Percentiles rank a stretch among this genome's conserved stretches.
phyloP scores from a whole-genome alignment of 2,888 invertebrate genomes.

The Microctonus hyperodae region DNA sequence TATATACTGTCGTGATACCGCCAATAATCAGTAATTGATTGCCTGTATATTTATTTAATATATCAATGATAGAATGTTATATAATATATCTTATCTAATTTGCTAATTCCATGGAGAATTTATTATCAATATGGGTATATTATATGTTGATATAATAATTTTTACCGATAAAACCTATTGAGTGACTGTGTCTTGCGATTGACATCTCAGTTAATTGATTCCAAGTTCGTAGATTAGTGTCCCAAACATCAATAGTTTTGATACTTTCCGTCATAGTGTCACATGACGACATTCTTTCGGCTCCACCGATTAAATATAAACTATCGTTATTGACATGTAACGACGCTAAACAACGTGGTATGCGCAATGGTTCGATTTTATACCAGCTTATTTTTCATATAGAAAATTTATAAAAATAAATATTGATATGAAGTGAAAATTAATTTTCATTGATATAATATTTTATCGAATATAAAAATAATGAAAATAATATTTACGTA shows the following conservation, averaged over 20 bases:
- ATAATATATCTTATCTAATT: neutral
- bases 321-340: slow-evolving; percentile 62
- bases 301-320: slow-evolving; percentile 74
- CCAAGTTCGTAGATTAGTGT: slow-evolving; percentile 68
- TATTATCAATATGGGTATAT: neutral
- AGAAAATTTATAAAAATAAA: too few species aligned
- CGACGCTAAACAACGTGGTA: slow-evolving; percentile 55
- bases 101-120: neutral
- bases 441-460: neutral
- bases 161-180: slow-evolving; percentile 70
- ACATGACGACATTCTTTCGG: slow-evolving; percentile 62
- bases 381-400: slow-evolving; percentile 49
- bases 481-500: slow-evolving; percentile 62
- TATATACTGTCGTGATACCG: slow-evolving; percentile 72
- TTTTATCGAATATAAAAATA: too few species aligned
- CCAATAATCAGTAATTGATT: slow-evolving; percentile 71
- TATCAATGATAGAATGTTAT: neutral
- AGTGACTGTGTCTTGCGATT: slow-evolving; percentile 73
- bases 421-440: too few species aligned
- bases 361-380: slow-evolving; percentile 46
- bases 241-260: slow-evolving; percentile 70
- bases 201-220: slow-evolving; percentile 69
- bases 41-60: slow-evolving; percentile 39
- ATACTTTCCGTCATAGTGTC: slow-evolving; percentile 68
- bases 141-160: too few species aligned